A percentile compares a stretch with the other conserved stretches of the same genome.
These are phyloP conservation scores for Vulpes ferrilata DNA, from an alignment of 2,113 vertebrate species.

Conservation along the genomic window DNA sequence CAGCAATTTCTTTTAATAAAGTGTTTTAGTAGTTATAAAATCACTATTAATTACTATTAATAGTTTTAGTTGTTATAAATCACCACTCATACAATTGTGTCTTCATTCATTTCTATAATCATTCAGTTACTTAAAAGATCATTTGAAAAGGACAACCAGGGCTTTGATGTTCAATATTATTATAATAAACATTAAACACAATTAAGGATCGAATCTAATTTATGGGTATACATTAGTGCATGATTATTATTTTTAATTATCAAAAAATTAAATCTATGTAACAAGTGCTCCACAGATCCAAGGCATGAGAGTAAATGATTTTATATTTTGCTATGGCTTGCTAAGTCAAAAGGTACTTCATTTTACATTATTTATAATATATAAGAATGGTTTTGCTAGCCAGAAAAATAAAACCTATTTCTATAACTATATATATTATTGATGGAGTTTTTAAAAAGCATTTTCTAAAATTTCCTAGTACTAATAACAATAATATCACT, in stretches of 20 bases:
- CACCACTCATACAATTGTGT: constrained; percentile 64
- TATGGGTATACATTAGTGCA: background rate
- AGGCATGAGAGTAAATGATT: constrained; percentile 62
- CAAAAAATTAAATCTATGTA: constrained; percentile 62
- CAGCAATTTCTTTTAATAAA: constrained; percentile 67
- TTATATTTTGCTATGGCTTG: constrained; percentile 68
- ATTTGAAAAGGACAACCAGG: constrained; percentile 67
- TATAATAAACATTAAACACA: constrained; percentile 75
- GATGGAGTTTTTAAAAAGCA: constrained; percentile 65
- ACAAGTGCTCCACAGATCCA: constrained; percentile 11
- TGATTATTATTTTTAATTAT: constrained; percentile 65
- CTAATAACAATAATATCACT: background rate
- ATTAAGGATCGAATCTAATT: constrained; percentile 74
- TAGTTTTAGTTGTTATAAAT: constrained; percentile 58
- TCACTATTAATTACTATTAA: constrained; percentile 51
- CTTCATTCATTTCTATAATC: constrained; percentile 77
- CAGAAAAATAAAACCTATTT: constrained; percentile 75
- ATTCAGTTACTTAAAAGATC: constrained; percentile 58
- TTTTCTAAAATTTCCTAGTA: constrained; percentile 42
- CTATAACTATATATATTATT: constrained; percentile 53
- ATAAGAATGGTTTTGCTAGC: constrained; percentile 65
- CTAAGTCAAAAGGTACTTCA: constrained; percentile 75
- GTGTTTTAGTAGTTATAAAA: constrained; percentile 65
- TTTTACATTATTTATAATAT: constrained; percentile 66
- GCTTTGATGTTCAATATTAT: constrained; percentile 43